Evolutionary conservation across 2,797 vertebrate genomes (phyloP).

Genomic region (Micromesistius poutassou): DNA sequence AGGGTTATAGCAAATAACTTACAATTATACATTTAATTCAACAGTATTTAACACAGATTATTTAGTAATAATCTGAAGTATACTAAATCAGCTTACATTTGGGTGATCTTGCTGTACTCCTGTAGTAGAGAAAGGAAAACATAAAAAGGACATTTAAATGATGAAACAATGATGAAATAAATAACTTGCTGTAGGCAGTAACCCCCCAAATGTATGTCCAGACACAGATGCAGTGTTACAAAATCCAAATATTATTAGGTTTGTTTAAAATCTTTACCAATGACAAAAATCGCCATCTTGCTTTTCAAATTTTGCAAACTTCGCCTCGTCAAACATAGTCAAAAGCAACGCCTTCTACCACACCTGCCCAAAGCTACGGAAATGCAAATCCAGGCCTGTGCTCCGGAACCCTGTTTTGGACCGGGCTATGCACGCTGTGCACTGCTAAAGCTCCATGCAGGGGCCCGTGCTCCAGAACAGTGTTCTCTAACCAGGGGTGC

Average conservation of each 20-base stretch:
- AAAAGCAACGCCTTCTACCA: neutral
- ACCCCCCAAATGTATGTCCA: neutral
- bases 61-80: too few species aligned
- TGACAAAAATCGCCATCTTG: neutral
- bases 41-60: neutral
- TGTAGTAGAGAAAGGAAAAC: constrained; percentile 39
- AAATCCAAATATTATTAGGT: too few species aligned
- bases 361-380: neutral
- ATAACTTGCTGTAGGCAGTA: neutral
- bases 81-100: constrained; percentile 65
- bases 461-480: too few species aligned
- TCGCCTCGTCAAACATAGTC: too few species aligned
- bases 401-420: neutral
- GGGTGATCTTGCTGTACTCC: constrained; percentile 71
- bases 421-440: neutral
- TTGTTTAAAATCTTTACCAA: neutral
- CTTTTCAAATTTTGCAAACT: neutral
- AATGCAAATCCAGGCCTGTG: neutral
- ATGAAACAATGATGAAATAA: too few species aligned
- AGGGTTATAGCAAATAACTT: neutral
- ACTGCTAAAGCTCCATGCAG: too few species aligned
- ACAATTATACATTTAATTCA: neutral
- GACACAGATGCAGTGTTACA: neutral
- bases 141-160: neutral
- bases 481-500: too few species aligned